Base-by-base conservation (phyloP, 2,888 invertebrate species). In the Tenthredo distinguenda region DNA sequence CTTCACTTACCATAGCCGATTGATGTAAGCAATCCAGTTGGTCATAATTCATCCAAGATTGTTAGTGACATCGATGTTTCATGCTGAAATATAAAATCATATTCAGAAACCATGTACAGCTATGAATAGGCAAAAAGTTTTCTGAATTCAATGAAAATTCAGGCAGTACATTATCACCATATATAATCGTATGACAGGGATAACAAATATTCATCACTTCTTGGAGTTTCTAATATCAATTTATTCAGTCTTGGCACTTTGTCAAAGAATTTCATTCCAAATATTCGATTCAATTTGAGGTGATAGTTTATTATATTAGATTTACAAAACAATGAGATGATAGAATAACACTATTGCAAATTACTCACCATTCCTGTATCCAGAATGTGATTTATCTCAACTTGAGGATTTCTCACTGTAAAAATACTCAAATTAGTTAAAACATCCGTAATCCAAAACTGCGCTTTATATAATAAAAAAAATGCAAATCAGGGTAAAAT, bases 121-220 rank as follows among this genome's bases (percentile, higher is more conserved):
- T 15, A 34, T 10, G 15, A 18, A n/a, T 0, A n/a, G 10, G 15
- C 21, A 2, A 55, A 9, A 77, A 12, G 34, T 15, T 31, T 37
- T 10, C 18, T 10, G 4, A 34, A 34, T 62, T 7, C 9, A 15
- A 40, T 62, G 10, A 26, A 81, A 62, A 40, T 62, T 81, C 81
- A 81, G 81, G 37, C 62, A 62, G 58, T 81, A 81, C 81, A 26
- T 40, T 43, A 62, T 81, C 81, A 81, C 81, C 81, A 81, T 31
- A 37, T 81, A 37, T 81, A 40, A 40, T 62, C 15, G 81, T 81
- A 81, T 15, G 81, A 81, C 81, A 81, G 81, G 81, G 81, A 81
- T 81, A 81, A 81, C 81, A 62, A 81, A 18, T 81, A 37, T 81
- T 77, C 81, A 81, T 81, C 81, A 81, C 26, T 58, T 81, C 3